Base-by-base conservation (phyloP, 2,888 invertebrate genomes). In the Nebria salina region DNA sequence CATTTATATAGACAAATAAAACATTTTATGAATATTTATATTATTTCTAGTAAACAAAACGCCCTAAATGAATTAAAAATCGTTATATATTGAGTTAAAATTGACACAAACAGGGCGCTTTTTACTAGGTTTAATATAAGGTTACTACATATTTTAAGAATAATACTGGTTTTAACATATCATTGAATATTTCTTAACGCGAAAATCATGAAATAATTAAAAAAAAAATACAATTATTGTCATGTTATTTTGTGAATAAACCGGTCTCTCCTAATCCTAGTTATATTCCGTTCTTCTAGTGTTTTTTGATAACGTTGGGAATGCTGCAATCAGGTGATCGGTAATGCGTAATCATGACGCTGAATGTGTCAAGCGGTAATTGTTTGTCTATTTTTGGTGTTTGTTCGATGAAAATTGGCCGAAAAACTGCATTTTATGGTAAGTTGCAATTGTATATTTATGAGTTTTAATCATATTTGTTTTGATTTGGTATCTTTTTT, bases 121-220 rank as follows among this genome's bases (percentile, higher is more conserved):
- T 72, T 9, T 20, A 72, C 34, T n/a, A 13, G 26, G 26, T 72
- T 34, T n/a, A 25, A 41, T 73, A 15, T 43, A 34, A 26, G 26
- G 2, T 15, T 41, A 9, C 7, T 42, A 41, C 41, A 73, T 73
- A 73, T 73, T 73, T 73, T 73, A 54, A 54, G n/a, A 72, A 73
- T 41, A 41, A 73, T 73, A 73, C 26, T 41, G 26, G 42, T 73
- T 68, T 73, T 73, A 73, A 73, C 73, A 73, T 73, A 73, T 73
- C 73, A 73, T 73, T 25, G 54, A 26, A 73, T 73, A 41, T 73
- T 73, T 73, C 73, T 73, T 73, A 73, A 41, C 41, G 43, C 41
- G 41, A 73, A 73, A 73, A 73, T 41, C 73, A 73, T 73, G 73
- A 15, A 73, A 73, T 41, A 73, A 73, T 41, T 34, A 34, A 34